Base-by-base conservation (phyloP, 2,797 vertebrate genomes). In the Oreonectes daqikongensis region DNA sequence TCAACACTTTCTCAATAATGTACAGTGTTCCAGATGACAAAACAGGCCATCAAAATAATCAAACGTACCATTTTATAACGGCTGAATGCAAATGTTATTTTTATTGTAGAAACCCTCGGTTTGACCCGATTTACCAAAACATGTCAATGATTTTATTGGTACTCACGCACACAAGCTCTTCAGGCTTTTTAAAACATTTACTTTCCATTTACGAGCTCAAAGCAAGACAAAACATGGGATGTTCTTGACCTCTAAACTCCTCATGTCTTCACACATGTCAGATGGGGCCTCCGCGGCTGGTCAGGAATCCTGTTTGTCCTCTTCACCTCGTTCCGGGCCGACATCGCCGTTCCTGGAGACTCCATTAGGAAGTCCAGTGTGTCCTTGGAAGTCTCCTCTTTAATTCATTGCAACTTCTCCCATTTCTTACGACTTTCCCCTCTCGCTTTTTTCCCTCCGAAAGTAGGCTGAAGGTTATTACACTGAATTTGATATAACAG, bases 361-460 rank as follows among this genome's bases (percentile, higher is more conserved):
- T 90, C 87, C 87, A 89, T 89, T 89, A 88, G 86, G 81, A 93
- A 92, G 90, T 92, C 90, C 78, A 83, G 87, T 60, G 82, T 9
- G 92, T 91, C 93, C 92, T 93, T 93, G 92, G 90, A 92, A 92
- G 84, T 89, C 88, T 92, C 87, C 88, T 89, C 81, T 89, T 86
- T 85, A 11, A 81, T 90, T 84, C 87, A 77, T 77, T 84, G 76
- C 72, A 81, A 85, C 87, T 83, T 85, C 84, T 72, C 73, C 79
- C 81, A 83, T 75, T 79, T 82, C 84, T 87, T 85, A 60, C 65
- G 57, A 80, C 81, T 85, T 86, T 77, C 83, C 77, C 81, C 69
- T 52, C 22, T 76, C 82, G 42, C 74, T 79, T n/a, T 65, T 8
- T 65, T 59, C 85, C 66, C 80, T 79, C 81, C 78, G 64, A 90